Evolutionary conservation across 2,113 vertebrate genomes (phyloP).

Genomic region (Phainopepla nitens): DNA sequence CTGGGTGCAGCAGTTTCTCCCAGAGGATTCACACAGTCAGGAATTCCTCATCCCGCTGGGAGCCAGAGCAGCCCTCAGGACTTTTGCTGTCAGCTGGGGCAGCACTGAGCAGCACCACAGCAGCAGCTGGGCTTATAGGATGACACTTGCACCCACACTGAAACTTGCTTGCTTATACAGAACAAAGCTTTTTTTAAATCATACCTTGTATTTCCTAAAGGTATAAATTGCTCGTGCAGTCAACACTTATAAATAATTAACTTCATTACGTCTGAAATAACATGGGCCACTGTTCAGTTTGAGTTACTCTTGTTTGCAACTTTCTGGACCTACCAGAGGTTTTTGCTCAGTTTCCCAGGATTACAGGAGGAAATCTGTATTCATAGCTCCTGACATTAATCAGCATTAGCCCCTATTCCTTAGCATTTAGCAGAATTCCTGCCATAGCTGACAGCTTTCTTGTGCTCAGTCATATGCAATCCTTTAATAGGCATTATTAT

Average conservation of each 20-base stretch:
- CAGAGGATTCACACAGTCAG: neutral
- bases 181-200: neutral
- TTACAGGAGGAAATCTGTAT: neutral
- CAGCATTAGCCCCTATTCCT: neutral
- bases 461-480: neutral
- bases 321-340: neutral
- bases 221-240: neutral
- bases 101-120: neutral
- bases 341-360: neutral
- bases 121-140: neutral
- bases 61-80: neutral
- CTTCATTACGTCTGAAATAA: neutral
- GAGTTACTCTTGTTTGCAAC: neutral
- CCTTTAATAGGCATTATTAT: neutral
- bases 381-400: neutral
- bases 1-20: neutral
- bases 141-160: neutral
- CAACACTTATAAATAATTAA: neutral
- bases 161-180: neutral
- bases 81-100: neutral
- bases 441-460: neutral
- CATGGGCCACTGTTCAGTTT: accelerated
- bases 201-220: neutral
- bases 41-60: neutral
- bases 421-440: neutral